These are phyloP conservation scores for Drosophila funebris DNA, from an alignment of 1,140 invertebrate species.

Conservation along the genomic window DNA sequence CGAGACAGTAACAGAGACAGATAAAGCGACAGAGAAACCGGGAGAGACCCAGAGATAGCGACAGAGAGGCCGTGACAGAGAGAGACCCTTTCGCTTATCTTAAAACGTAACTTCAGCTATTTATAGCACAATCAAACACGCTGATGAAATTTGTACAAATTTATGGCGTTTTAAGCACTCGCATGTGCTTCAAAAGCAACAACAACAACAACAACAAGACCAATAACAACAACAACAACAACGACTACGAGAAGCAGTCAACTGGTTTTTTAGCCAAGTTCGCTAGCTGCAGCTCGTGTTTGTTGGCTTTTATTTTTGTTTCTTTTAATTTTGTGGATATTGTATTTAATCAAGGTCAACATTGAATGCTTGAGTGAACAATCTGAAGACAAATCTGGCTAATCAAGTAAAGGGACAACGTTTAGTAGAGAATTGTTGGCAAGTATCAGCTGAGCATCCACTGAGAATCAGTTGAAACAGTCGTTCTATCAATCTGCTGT, in stretches of 20 bases:
- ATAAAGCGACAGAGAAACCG: no score
- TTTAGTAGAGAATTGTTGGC: not conserved
- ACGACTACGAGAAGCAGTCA: no score
- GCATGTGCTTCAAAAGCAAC: not conserved
- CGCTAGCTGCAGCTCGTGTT: not conserved
- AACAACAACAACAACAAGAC: not conserved
- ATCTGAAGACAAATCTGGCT: not conserved
- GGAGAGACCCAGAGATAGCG: not conserved
- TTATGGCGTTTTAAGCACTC: constrained; percentile 8
- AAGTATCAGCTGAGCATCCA: no score
- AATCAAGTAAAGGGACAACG: not conserved
- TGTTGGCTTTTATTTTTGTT: not conserved
- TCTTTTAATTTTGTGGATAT: not conserved
- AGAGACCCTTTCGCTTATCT: not conserved
- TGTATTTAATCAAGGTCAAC: constrained; percentile 13
- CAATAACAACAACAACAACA: no score
- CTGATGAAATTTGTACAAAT: constrained; percentile 11
- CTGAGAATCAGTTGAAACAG: no score
- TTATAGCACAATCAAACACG: constrained; percentile 9
- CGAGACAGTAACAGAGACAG: no score
- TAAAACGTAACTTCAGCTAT: not conserved
- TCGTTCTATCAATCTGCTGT: no score
- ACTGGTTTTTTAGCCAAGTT: constrained; percentile 14
- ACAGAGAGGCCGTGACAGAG: not conserved
- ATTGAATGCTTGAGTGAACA: not conserved